These are phyloP conservation scores for Etia nguti DNA, from an alignment of 2,113 vertebrate genomes.

Conservation along the genomic window DNA sequence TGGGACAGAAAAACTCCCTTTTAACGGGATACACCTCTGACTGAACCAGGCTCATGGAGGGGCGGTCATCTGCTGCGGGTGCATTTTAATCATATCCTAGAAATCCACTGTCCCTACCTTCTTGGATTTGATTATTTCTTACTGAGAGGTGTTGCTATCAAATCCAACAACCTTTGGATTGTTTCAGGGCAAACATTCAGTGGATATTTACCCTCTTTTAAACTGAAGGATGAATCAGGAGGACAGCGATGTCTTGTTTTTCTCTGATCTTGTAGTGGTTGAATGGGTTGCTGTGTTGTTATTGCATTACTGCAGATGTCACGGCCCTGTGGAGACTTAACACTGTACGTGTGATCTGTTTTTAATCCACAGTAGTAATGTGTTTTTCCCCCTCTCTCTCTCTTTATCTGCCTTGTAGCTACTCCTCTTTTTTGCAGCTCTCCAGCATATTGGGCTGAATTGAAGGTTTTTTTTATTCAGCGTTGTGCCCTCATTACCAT, in stretches of 20 bases:
- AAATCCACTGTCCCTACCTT: not conserved
- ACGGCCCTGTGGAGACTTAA: not conserved
- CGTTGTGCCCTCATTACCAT: constrained; percentile 34
- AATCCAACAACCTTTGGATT: not conserved
- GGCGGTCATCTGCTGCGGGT: not conserved
- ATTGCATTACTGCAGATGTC: not conserved
- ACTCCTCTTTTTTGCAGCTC: not conserved
- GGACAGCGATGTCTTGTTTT: rapidly evolving
- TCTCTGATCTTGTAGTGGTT: not conserved
- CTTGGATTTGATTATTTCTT: not conserved
- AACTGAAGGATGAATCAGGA: not conserved
- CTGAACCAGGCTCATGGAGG: not conserved
- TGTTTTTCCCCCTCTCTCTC: not conserved
- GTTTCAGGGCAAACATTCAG: not conserved
- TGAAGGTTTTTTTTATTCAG: not conserved
- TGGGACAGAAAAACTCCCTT: not conserved
- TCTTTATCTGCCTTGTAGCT: not conserved
- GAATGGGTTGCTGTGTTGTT: not conserved
- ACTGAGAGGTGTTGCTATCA: not conserved
- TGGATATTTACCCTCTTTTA: rapidly evolving
- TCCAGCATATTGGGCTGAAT: not conserved
- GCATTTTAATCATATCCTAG: too few species aligned
- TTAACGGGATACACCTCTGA: not conserved
- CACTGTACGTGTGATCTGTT: not conserved
- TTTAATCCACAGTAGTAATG: constrained; percentile 11